Conservation (phyloP, 2,888 invertebrate species). For the Atherix ibis region DNA sequence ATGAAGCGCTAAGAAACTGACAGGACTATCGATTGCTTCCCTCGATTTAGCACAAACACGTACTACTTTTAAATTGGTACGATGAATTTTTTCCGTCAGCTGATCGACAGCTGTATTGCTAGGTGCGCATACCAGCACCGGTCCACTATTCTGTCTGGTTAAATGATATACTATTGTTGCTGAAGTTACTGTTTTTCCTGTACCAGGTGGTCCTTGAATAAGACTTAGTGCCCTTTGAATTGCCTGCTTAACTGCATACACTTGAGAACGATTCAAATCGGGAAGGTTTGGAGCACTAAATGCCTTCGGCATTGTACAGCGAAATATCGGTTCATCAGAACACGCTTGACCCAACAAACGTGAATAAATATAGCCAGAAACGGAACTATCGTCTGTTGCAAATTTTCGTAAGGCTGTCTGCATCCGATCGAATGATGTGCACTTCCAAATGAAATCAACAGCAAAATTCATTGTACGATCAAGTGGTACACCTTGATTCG, state of each 20-base stretch:
- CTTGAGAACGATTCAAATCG: conserved; percentile 92
- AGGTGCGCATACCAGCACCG: conserved; percentile 95
- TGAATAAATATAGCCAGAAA: conserved; percentile 96
- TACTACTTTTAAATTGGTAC: conserved; percentile 85
- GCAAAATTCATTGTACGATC: conserved; percentile 93
- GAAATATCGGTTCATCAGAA: conserved; percentile 82
- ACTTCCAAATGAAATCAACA: conserved; percentile 98
- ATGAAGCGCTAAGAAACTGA: conserved; percentile 90
- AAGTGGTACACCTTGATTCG: conserved; percentile 77
- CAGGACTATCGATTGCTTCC: conserved; percentile 95
- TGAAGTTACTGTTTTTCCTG: conserved; percentile 98
- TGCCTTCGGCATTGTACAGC: conserved; percentile 78
- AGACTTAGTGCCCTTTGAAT: conserved; percentile 88
- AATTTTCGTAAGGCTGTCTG: conserved; percentile 86
- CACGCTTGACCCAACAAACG: conserved; percentile 89
- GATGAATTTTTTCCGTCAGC: conserved; percentile 95
- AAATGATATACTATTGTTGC: conserved; percentile 98
- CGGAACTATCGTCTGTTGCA: conserved; percentile 90
- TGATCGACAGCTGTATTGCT: conserved; percentile 99
- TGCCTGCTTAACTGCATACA: conserved; percentile 96
- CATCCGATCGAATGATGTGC: conserved; percentile 97
- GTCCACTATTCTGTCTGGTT: conserved; percentile 83
- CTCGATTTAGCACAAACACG: conserved; percentile 94
- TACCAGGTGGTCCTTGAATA: conserved; percentile 89
- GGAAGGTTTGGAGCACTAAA: conserved; percentile 96